Percentiles rank a stretch among this genome's conserved stretches.
Conservation (phyloP, 2,797 vertebrate genomes). For the Acrossocheilus fasciatus region DNA sequence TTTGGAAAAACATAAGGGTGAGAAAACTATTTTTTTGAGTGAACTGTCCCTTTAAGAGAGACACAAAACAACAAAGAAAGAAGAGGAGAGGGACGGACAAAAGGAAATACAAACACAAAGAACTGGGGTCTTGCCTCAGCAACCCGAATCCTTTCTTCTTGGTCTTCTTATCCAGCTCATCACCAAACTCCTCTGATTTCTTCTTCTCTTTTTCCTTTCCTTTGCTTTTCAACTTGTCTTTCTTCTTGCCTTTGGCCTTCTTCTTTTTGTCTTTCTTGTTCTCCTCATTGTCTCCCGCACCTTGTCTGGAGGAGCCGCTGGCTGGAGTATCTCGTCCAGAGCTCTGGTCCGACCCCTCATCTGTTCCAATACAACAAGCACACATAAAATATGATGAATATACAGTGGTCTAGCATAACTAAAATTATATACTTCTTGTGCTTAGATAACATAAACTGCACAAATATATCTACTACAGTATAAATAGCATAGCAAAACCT, state of each 20-base stretch:
- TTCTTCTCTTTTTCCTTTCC: slow-evolving; percentile 87
- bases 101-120: slow-evolving; percentile 23
- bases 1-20: not conserved
- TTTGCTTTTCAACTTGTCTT: slow-evolving; percentile 88
- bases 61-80: slow-evolving; percentile 18
- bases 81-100: slow-evolving; percentile 6
- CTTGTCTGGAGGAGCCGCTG: slow-evolving; percentile 81
- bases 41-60: not conserved
- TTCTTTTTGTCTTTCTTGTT: slow-evolving; percentile 88
- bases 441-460: not conserved
- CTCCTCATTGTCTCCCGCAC: slow-evolving; percentile 77
- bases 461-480: not conserved
- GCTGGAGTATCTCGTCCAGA: slow-evolving; percentile 89
- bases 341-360: slow-evolving; percentile 90
- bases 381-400: not conserved
- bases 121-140: slow-evolving; percentile 82
- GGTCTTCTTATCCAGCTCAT: slow-evolving; percentile 85
- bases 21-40: not conserved
- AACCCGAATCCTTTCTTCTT: slow-evolving; percentile 92
- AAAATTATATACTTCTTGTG: not conserved
- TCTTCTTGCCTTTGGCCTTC: slow-evolving; percentile 89
- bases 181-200: slow-evolving; percentile 78
- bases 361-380: slow-evolving; percentile 69
- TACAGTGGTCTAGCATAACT: not conserved
- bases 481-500: not conserved